Evolutionary conservation across 35 echinoderm and acorn worm species (phyloP), one percentile per base, ranked within the genome.

Genomic region (Apostichopus californicus): DNA sequence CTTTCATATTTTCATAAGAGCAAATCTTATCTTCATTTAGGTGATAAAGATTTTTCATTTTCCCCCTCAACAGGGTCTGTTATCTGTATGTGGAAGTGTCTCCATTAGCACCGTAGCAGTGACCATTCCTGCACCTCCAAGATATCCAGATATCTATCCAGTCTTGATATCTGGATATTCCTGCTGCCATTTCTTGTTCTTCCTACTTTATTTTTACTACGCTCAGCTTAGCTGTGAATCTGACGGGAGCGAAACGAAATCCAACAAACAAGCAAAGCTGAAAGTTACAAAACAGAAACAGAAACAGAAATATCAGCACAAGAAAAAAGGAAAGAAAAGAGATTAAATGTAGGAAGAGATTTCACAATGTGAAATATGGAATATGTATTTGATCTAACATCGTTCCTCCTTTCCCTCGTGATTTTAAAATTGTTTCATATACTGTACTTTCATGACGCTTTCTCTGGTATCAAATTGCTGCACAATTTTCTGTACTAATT

Each of bases 101-200:
- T 28, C 77, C 6, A 91, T 99, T 11, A 93, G 90, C 73, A 15
- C 78, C 20, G 54, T 83, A 64, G 77, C 86, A 53, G 46, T 99
- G 1, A 2, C 78, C 5, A 61, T 96, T 12, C 55, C 86, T 83
- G 87, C 95, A 56, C 97, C 97, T 5, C 28, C 63, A 9, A 92
- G 92, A 56, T 99, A 93, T 78, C 97, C 97, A 13, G 97, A 99
- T 57, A 78, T 99, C 8, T 96, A 77, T 73, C 93, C 95, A 3
- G 93, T 99, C 23, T 77, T 96, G 6, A 68, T 96, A 60, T 99
- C 97, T 10, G 75, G 90, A 1, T 96, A 89, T 66, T 93, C 95
- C 82, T 99, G 97, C 71, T 83, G 77, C 14, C 97, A 99, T 81
- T 99, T 99, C 83, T 17, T 99, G 21, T 71, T 94, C 15, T 99